Conservation (phyloP, 2,113 vertebrate species). For the Mustela nigripes region DNA sequence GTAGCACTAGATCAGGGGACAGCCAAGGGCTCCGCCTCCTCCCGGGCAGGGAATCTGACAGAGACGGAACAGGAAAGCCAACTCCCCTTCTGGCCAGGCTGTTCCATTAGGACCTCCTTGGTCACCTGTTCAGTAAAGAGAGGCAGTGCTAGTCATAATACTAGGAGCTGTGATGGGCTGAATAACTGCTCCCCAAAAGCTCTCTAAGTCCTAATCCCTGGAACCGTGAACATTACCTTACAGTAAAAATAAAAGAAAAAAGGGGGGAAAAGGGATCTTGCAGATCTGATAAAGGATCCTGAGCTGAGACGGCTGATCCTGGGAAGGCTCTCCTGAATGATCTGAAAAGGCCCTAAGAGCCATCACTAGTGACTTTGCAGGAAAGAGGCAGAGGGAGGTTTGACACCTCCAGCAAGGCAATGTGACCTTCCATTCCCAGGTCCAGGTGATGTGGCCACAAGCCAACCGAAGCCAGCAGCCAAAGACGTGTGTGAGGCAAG, state of each 20-base stretch:
- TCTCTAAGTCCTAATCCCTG: not conserved
- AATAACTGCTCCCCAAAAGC: not conserved
- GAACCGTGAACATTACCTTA: not conserved
- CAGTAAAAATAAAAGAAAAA: not conserved
- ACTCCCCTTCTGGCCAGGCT: not conserved
- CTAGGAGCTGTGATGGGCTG: not conserved
- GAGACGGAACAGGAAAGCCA: not conserved
- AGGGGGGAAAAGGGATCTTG: not conserved
- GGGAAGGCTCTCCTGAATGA: not conserved
- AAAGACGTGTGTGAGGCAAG: not conserved
- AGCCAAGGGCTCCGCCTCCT: not conserved
- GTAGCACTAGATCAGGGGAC: not conserved
- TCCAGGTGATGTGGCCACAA: not conserved
- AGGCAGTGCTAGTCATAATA: not conserved
- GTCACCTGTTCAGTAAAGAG: not conserved
- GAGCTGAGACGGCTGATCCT: not conserved
- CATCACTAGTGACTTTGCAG: not conserved
- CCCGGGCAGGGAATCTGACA: not conserved
- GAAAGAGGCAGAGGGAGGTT: not conserved
- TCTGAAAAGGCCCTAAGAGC: not conserved
- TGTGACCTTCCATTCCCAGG: not conserved
- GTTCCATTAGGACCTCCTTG: not conserved
- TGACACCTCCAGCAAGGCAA: not conserved
- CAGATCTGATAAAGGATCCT: not conserved
- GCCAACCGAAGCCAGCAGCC: not conserved